These are phyloP conservation scores for Byasa hedistus DNA, from an alignment of 2,888 invertebrate species.

Conservation along the genomic window DNA sequence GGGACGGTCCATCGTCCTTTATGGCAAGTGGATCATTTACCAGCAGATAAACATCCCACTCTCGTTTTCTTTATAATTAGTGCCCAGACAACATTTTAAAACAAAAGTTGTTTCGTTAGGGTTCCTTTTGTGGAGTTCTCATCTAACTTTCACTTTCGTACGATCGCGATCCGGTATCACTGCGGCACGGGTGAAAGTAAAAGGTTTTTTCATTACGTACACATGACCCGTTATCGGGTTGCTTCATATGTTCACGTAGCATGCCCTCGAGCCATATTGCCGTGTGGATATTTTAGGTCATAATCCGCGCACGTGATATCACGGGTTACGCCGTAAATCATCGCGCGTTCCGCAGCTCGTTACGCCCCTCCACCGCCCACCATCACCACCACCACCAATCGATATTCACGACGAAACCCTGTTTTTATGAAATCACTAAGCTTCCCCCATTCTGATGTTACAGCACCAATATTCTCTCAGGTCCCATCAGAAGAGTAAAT, in stretches of 20 bases:
- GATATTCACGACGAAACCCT: conserved; percentile 26
- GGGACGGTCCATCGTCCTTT: no score
- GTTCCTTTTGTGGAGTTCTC: no score
- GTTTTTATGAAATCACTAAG: conserved; percentile 30
- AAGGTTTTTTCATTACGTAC: not conserved
- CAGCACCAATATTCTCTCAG: conserved; percentile 15
- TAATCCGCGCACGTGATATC: conserved; percentile 27
- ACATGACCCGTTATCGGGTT: not conserved
- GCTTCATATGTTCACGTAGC: conserved; percentile 8
- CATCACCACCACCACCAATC: conserved; percentile 13
- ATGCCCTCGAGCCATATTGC: conserved; percentile 11
- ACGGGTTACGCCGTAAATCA: conserved; percentile 25
- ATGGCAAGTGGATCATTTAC: no score
- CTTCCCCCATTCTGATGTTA: conserved; percentile 14
- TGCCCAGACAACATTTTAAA: no score
- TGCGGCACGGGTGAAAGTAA: not conserved
- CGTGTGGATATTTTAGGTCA: conserved; percentile 7
- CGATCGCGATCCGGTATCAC: no score
- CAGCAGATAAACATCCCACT: no score
- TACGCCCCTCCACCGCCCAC: conserved; percentile 17
- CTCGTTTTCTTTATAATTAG: no score
- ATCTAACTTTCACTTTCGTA: no score
- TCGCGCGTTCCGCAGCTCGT: conserved; percentile 27
- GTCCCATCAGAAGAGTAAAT: not conserved
- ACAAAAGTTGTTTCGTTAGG: no score